These are phyloP conservation scores for Brachionus paranguensis DNA, from an alignment of 1,140 invertebrate genomes.

Conservation along the genomic window DNA sequence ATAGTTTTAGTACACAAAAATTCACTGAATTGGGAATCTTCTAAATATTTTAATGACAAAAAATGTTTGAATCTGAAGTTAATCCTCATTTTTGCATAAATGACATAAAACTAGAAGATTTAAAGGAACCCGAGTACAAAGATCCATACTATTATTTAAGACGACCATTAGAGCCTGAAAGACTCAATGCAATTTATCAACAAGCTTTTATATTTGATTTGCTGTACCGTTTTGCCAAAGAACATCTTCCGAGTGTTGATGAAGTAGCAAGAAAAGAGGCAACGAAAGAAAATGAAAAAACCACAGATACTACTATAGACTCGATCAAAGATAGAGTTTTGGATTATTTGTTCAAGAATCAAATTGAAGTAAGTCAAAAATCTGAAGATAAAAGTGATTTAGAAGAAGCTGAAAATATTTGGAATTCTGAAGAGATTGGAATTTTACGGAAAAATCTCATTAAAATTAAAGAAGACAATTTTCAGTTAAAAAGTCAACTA, in stretches of 20 bases:
- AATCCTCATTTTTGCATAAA: neutral
- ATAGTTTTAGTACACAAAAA: neutral
- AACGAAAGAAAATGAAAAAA: neutral
- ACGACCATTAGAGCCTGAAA: conserved; percentile 31
- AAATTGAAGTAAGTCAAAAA: neutral
- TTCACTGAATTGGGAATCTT: neutral
- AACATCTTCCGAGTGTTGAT: neutral
- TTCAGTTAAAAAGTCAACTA: neutral
- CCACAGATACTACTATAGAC: conserved; percentile 3
- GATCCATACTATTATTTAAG: conserved; percentile 31
- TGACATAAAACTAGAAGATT: conserved; percentile 20
- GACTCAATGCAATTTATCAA: conserved; percentile 15
- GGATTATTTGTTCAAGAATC: conserved; percentile 19
- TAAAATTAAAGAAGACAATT: conserved; percentile 31
- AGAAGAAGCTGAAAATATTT: neutral
- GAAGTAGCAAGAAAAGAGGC: neutral
- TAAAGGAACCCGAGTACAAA: neutral
- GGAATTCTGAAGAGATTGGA: neutral
- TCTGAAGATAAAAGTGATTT: neutral
- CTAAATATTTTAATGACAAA: neutral
- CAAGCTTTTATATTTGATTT: conserved; percentile 38
- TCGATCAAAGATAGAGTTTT: conserved; percentile 28
- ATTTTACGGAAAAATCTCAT: conserved; percentile 11
- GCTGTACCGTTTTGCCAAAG: conserved; percentile 27
- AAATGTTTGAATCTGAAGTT: neutral